Base-by-base conservation (phyloP, 2,113 vertebrate species). In the Promerops cafer region DNA sequence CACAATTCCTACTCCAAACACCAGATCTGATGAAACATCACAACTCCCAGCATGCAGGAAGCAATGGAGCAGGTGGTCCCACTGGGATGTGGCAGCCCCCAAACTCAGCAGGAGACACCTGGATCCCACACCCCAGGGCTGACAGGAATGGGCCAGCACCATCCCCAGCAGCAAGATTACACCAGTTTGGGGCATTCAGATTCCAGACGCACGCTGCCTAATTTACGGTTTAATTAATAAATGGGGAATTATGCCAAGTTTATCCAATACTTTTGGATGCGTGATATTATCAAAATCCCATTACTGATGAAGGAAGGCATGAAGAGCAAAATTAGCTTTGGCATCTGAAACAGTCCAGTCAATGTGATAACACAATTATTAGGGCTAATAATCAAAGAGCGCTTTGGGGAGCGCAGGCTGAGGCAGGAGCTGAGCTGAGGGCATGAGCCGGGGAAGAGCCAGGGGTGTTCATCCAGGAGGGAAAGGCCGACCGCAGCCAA, bases 261-360 rank as follows among this genome's bases (percentile, higher is more conserved):
- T 90, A 92, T 82, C 95, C 94, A 94, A 91, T 93, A 95, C 37
- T 89, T 90, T 39, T 59, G 93, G 90, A 87, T 7, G 42, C 3
- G 23, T 81, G 83, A 95, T 95, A 83, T 92, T 95, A 95, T 97
- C 96, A 95, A 95, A 96, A 96, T 92, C 94, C 90, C 83, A 96
- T 94, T 96, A 97, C 85, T 53, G 61, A 91, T 1, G 81, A 96
- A 96, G 89, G 74, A 60, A 96, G 79, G 83, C 94, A 81, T 92
- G 86, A 96, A 93, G 81, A 95, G 84, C 80, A 59, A 92, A 95
- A 97, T 96, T 93, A 96, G 86, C 86, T 86, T 90, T 87, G 86
- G 87, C 93, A 93, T 80, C 89, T 94, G 94, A 94, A 88, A 87
- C 91, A 52, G 91, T 71, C 80, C 80, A 85, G 88, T 83, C 52